These are phyloP conservation scores for Drosophila ananassae DNA, from an alignment of 1,140 invertebrate species.

Conservation along the genomic window DNA sequence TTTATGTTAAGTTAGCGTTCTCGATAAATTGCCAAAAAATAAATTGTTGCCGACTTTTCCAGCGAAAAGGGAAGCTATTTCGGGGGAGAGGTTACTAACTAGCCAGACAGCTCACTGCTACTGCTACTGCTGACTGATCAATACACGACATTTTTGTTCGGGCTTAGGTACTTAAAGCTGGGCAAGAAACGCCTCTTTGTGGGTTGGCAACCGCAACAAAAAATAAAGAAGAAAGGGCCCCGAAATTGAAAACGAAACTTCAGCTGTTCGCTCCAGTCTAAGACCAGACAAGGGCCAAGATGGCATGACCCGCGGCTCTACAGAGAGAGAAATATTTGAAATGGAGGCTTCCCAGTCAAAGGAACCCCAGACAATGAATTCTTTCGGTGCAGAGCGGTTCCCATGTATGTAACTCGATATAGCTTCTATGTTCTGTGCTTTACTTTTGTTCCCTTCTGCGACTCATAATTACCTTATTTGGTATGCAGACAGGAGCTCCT, in stretches of 20 bases:
- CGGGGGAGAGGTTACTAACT: not conserved
- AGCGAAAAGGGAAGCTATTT: not conserved
- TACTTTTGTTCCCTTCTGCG: conserved; percentile 71
- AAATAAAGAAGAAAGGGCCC: conserved; percentile 24
- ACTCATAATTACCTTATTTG: conserved; percentile 80
- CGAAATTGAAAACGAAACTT: conserved; percentile 49
- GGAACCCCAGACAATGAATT: not conserved
- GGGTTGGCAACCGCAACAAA: conserved; percentile 37
- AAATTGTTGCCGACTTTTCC: conserved; percentile 7
- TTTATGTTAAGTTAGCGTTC: not conserved
- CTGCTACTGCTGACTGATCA: conserved; percentile 34
- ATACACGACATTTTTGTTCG: conserved; percentile 2
- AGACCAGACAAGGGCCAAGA: conserved; percentile 57
- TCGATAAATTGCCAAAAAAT: conserved; percentile 3
- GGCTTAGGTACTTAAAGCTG: conserved; percentile 3
- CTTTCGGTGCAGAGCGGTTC: conserved; percentile 53
- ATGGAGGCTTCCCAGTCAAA: not conserved
- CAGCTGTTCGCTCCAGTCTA: conserved; percentile 42
- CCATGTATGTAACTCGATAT: conserved; percentile 76
- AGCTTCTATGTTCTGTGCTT: conserved; percentile 60
- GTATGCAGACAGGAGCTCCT: conserved; percentile 77
- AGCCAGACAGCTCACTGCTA: not conserved
- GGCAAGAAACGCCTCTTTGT: conserved; percentile 18
- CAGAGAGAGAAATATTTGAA: conserved; percentile 9
- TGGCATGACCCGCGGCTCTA: conserved; percentile 19